A percentile compares a stretch with the other conserved stretches of the same genome.
Evolutionary conservation across 1,140 invertebrate genomes (phyloP).

Genomic region (Heliothis subflexa): DNA sequence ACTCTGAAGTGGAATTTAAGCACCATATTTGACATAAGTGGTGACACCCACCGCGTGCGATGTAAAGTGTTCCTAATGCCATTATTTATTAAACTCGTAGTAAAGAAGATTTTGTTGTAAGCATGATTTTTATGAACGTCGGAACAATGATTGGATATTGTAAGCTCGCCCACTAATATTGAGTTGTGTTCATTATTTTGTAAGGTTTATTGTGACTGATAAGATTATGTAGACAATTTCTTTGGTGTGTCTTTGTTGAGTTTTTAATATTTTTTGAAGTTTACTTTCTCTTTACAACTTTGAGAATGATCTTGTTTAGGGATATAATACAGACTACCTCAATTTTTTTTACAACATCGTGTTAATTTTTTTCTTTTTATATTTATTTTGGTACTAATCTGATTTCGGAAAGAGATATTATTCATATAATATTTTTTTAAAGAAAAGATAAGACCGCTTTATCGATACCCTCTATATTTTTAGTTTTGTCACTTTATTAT

Average conservation of each 20-base stretch:
- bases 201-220: conserved; percentile 13
- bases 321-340: too few species aligned
- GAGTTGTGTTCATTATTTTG: neutral
- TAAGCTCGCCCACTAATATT: conserved; percentile 12
- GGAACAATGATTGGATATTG: neutral
- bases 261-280: neutral
- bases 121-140: neutral
- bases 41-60: conserved; percentile 31
- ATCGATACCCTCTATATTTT: too few species aligned
- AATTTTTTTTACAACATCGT: too few species aligned
- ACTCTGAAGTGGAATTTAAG: conserved; percentile 29
- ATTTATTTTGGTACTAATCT: too few species aligned
- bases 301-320: too few species aligned
- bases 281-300: too few species aligned
- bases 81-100: conserved; percentile 20
- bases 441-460: too few species aligned
- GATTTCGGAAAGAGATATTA: too few species aligned
- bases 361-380: too few species aligned
- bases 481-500: too few species aligned
- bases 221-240: conserved; percentile 2
- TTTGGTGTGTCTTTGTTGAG: neutral
- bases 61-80: conserved; percentile 9
- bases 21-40: conserved; percentile 31
- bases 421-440: too few species aligned
- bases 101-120: neutral